Percentiles rank a stretch among this genome's conserved stretches.
phyloP scores from a whole-genome alignment of 1,140 invertebrate genomes.

The Camponotus floridanus region DNA sequence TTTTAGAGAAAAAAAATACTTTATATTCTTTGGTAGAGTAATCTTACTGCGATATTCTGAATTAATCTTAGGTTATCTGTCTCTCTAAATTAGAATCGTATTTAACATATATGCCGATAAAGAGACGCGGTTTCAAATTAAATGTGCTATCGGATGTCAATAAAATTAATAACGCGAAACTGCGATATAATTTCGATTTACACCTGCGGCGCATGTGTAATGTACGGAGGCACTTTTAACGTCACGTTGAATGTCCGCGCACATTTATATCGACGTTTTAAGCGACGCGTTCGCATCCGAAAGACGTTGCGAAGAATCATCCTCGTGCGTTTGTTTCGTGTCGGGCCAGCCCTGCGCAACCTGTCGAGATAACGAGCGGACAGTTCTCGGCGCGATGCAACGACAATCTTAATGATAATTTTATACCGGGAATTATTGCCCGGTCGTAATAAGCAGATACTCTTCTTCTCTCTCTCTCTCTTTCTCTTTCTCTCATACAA shows the following conservation, averaged over 20 bases:
- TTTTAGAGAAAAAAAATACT: background rate
- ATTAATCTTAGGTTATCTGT: background rate
- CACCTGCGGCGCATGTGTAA: background rate
- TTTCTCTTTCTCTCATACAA: conserved; percentile 4
- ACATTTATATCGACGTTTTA: background rate
- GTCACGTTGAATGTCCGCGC: background rate
- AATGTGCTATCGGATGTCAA: conserved; percentile 9
- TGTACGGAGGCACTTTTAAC: background rate
- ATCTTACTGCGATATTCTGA: background rate
- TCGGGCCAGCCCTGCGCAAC: background rate
- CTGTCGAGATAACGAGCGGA: conserved; percentile 45
- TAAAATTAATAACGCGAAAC: conserved; percentile 23
- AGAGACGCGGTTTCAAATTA: background rate
- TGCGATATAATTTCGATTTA: conserved; percentile 29
- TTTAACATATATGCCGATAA: background rate
- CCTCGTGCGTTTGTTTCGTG: background rate
- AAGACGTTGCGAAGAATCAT: background rate
- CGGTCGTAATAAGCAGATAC: conserved; percentile 52
- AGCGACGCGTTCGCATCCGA: conserved; percentile 14
- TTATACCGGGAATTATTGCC: conserved; percentile 62
- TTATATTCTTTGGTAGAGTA: too few species aligned
- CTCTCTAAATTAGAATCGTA: background rate
- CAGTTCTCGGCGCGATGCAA: conserved; percentile 1
- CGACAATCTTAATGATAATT: conserved; percentile 63
- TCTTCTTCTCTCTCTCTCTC: too few species aligned